Conservation (phyloP, 2,888 invertebrate genomes). For the Chloromyia formosa region DNA sequence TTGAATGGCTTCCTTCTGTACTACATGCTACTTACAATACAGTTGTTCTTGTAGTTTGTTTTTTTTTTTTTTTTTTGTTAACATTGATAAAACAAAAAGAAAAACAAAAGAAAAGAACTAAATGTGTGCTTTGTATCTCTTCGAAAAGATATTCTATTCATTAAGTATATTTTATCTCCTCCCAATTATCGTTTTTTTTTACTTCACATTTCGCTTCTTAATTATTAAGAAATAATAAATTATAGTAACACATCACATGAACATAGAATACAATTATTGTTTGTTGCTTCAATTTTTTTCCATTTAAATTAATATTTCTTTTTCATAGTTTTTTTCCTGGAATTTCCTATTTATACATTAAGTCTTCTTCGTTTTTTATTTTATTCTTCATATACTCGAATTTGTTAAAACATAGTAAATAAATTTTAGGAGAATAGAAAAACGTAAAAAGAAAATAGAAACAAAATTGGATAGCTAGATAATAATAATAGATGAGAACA, state of each 20-base stretch:
- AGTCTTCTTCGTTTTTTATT: conserved; percentile 4
- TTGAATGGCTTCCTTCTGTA: conserved; percentile 1
- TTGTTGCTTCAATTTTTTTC: not conserved
- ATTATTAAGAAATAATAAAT: conserved; percentile 38
- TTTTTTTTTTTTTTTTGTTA: no score
- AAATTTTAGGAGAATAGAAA: conserved; percentile 6
- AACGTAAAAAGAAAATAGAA: not conserved
- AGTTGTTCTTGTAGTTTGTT: not conserved
- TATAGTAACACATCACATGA: conserved; percentile 49
- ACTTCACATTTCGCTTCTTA: conserved; percentile 36
- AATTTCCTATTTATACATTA: not conserved
- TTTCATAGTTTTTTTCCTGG: no score
- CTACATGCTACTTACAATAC: conserved; percentile 4
- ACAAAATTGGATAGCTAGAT: not conserved
- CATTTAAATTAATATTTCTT: not conserved
- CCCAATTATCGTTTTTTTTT: conserved; percentile 2
- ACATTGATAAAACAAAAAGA: no score
- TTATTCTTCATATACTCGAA: not conserved
- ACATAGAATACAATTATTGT: conserved; percentile 45
- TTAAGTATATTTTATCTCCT: not conserved
- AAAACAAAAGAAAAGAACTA: not conserved
- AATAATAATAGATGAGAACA: not conserved
- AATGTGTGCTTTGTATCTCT: conserved; percentile 35
- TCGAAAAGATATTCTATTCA: conserved; percentile 22
- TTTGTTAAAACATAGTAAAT: not conserved